A percentile compares a stretch with the other conserved stretches of the same genome.
These are phyloP conservation scores for Lamellibrachia luymesi DNA, from an alignment of 1,140 invertebrate genomes.

Conservation along the genomic window DNA sequence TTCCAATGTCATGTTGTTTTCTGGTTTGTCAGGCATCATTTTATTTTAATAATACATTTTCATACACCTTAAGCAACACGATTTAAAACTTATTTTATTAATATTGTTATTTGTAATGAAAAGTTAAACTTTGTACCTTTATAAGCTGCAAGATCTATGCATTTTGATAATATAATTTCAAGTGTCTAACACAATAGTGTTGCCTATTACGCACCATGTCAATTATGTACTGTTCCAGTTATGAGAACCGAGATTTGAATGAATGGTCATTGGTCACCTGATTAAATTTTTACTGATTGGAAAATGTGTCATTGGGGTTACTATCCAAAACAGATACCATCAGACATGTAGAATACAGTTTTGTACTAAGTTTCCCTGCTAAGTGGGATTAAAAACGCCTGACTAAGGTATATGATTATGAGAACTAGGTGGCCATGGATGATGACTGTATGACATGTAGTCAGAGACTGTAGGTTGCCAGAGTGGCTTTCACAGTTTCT, in stretches of 20 bases:
- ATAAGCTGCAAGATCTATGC: neutral
- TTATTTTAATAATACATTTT: neutral
- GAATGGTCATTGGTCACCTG: neutral
- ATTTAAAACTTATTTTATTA: neutral
- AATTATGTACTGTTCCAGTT: neutral
- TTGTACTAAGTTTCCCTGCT: no score
- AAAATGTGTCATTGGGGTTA: no score
- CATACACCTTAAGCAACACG: neutral
- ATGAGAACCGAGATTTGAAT: neutral
- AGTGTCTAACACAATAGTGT: neutral
- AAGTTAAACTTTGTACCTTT: neutral
- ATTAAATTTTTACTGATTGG: slow-evolving; percentile 26
- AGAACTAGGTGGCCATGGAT: no score
- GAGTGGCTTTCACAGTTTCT: no score
- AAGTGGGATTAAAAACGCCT: no score
- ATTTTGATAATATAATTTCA: neutral
- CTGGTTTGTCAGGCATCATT: neutral
- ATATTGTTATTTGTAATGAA: neutral
- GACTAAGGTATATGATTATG: no score
- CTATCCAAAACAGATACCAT: no score
- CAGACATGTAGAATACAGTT: no score
- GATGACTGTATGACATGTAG: no score
- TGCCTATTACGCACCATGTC: neutral
- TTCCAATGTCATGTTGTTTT: neutral
- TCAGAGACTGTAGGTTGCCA: no score